Base-by-base conservation (phyloP, 2,888 invertebrate species). In the Hydropsyche betteni region DNA sequence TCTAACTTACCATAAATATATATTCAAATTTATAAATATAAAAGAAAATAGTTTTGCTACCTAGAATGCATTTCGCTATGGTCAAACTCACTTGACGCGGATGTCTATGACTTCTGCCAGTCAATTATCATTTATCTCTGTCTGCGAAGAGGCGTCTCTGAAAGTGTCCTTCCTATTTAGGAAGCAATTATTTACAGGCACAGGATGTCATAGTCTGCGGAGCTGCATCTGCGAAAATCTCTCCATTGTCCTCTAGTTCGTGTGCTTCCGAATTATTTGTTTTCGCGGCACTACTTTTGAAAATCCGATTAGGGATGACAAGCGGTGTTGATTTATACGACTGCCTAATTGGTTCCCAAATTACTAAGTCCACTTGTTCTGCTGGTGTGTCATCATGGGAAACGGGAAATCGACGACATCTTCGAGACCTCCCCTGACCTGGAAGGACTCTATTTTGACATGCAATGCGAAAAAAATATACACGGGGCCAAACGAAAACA, bases 301-400 rank as follows among this genome's bases (percentile, higher is more conserved):
- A 69, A 74, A 76, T 76, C 69, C 8, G 33, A 68, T 76, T 76
- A 50, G 73, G 50, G 44, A 36, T 53, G 58, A 69, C 74, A 74
- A 61, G 61, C 68, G 55, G 76, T 69, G 50, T 2, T 76, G 76
- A 77, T 77, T 74, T 76, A 77, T 77, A 44, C 58, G 34, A 14
- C 64, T 34, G 34, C 72, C 77, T 77, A 77, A 77, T 77, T 76
- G 77, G 74, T 76, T 76, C 55, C 61, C 5, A 44, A 75, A 76
- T 77, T 75, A 73, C 53, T 69, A 64, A 53, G 68, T 69, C 68
- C 71, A 74, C 76, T 76, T 76, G 71, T 24, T 36, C 64, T 12
- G 34, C n/a, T 64, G 64, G 36, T 64, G n/a, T 34, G 33, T 64
- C 64, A 64, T 64, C 64, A 64, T 68, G 68, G 74, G 74, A 74